Evolutionary conservation across 2,888 invertebrate species (phyloP).

Genomic region (Andrena bucephala): DNA sequence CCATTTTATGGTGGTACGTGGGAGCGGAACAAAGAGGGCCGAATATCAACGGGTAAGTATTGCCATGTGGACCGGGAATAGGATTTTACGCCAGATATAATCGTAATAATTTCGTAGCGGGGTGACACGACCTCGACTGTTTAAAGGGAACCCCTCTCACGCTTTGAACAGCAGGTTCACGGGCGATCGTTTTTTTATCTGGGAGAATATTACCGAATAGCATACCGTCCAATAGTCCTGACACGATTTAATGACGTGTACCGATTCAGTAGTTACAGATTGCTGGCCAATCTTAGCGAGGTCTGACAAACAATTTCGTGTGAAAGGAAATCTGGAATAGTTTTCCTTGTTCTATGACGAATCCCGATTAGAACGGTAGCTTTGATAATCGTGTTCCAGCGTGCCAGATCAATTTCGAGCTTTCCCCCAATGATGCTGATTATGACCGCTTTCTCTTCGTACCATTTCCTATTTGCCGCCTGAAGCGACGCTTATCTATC

Average conservation of each 20-base stretch:
- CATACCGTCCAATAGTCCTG: slow-evolving; percentile 17
- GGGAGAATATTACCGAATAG: slow-evolving; percentile 26
- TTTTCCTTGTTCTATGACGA: neutral
- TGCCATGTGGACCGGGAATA: slow-evolving; percentile 75
- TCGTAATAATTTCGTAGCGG: slow-evolving; percentile 76
- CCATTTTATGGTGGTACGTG: slow-evolving; percentile 78
- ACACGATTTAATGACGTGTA: slow-evolving; percentile 21
- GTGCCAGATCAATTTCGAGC: slow-evolving; percentile 26
- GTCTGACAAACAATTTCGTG: neutral
- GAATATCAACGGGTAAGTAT: slow-evolving; percentile 74
- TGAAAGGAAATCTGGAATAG: neutral
- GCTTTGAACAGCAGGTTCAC: slow-evolving; percentile 59
- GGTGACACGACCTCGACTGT: slow-evolving; percentile 52
- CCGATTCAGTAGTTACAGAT: neutral
- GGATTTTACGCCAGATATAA: slow-evolving; percentile 79
- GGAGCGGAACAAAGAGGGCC: slow-evolving; percentile 72
- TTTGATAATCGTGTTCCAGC: slow-evolving; percentile 17
- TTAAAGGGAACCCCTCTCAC: slow-evolving; percentile 55
- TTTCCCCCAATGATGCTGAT: slow-evolving; percentile 26
- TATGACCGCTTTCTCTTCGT: slow-evolving; percentile 25
- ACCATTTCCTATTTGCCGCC: slow-evolving; percentile 3
- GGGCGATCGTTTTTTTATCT: slow-evolving; percentile 43
- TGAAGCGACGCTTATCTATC: neutral
- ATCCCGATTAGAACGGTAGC: slow-evolving; percentile 12
- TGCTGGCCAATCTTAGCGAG: neutral